Evolutionary conservation across 2,113 vertebrate genomes (phyloP), one percentile per base, ranked within the genome.

Genomic region (Athene cunicularia): DNA sequence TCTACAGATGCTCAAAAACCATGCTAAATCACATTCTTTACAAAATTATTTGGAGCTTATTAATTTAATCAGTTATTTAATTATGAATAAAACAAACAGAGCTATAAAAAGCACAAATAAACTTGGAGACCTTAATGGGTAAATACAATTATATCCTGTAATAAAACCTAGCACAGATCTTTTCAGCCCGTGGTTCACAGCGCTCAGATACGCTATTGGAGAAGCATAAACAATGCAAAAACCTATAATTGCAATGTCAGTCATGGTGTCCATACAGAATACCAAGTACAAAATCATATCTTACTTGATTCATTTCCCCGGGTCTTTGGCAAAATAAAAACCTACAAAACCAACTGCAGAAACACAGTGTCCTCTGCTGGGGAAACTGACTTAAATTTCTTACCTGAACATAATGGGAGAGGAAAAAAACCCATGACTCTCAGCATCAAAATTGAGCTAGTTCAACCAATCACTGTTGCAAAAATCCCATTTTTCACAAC

Each of bases 231-330:
- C 97, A 98, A 98, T 98, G 97, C 96, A 98, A 98, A 98, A 97
- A 94, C 94, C 97, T 97, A 67, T 98, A 98, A 98, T 98, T 98
- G 98, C 97, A 90, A 74, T 98, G 98, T 98, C 98, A 98, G 97
- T 98, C 98, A 98, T 18, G 71, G 93, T 90, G 80, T 93, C 96
- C 92, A 94, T 90, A 63, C 93, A 93, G 98, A 98, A 98, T 98
- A 97, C 97, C 96, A 98, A 98, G 88, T 86, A 95, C 83, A 90
- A 77, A 95, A 96, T 97, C 67, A 88, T 98, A 97, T 96, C 95
- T 92, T 53, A 18, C 45, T 80, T 95, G 95, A 97, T 97, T 98
- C 97, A 95, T 95, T 96, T 95, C 60, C 59, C 14, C 10, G 45
- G 62, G 23, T 80, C 80, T 81, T 68, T 32, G 47, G 84, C 71